A percentile compares a stretch with the other conserved stretches of the same genome.
Evolutionary conservation across 2,797 vertebrate genomes (phyloP).

Genomic region (Sebastes umbrosus): DNA sequence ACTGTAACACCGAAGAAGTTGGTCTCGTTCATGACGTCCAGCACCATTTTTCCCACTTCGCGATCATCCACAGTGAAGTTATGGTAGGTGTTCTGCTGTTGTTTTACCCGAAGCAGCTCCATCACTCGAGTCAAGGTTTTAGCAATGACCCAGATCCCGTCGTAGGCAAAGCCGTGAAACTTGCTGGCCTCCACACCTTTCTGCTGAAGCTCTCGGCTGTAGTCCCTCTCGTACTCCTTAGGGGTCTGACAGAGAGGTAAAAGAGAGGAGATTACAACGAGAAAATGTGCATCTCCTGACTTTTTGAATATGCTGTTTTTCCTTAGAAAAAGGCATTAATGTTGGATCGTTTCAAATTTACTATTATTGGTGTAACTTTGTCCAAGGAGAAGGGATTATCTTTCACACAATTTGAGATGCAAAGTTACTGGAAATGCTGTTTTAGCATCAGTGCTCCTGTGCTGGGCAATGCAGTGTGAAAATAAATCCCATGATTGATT

Average conservation of each 20-base stretch:
- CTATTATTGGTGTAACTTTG: neutral
- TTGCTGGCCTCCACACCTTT: conserved; percentile 95
- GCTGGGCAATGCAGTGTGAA: neutral
- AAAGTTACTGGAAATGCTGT: conserved; percentile 21
- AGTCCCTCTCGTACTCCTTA: conserved; percentile 95
- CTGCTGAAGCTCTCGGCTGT: conserved; percentile 90
- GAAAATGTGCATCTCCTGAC: neutral
- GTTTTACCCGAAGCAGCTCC: conserved; percentile 89
- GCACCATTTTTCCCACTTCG: conserved; percentile 94
- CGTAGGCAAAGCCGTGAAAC: conserved; percentile 98
- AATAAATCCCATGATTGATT: conserved; percentile 33
- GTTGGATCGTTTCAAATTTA: neutral
- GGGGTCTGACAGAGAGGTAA: conserved; percentile 86
- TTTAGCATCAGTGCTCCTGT: conserved; percentile 4
- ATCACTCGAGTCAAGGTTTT: conserved; percentile 94
- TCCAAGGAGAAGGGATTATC: neutral
- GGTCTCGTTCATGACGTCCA: conserved; percentile 99
- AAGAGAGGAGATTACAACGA: neutral
- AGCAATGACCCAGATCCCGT: conserved; percentile 99
- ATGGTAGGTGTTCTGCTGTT: conserved; percentile 88
- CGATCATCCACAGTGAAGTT: conserved; percentile 96
- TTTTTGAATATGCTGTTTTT: neutral
- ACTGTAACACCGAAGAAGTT: conserved; percentile 98
- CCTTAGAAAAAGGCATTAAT: neutral
- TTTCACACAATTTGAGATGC: neutral